Evolutionary conservation across 2,797 vertebrate species (phyloP).

Genomic region (Poecilia velifera): DNA sequence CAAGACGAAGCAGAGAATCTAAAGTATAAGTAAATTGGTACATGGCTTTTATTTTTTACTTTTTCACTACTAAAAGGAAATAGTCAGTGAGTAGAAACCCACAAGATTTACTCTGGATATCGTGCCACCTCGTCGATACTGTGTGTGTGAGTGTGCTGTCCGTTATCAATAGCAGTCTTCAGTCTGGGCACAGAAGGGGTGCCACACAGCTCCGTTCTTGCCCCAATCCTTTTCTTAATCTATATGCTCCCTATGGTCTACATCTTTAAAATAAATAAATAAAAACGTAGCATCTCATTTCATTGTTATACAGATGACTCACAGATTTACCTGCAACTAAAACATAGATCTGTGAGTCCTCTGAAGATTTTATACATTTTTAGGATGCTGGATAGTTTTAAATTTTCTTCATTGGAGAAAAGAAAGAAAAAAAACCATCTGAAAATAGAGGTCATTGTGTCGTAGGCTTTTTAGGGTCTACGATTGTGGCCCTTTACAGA

Average conservation of each 20-base stretch:
- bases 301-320: background rate
- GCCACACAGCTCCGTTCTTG: background rate
- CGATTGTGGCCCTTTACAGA: too few species aligned
- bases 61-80: background rate
- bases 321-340: background rate
- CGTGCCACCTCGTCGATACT: background rate
- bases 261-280: background rate
- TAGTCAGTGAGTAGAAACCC: background rate
- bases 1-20: background rate
- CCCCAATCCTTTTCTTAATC: background rate
- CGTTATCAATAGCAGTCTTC: background rate
- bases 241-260: background rate
- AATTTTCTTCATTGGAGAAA: background rate
- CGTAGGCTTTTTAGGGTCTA: too few species aligned
- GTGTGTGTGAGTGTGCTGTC: background rate
- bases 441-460: too few species aligned
- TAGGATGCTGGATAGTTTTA: background rate
- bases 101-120: background rate
- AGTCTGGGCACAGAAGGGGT: background rate
- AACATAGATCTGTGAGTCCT: background rate
- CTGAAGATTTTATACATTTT: background rate
- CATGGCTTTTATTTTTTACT: background rate
- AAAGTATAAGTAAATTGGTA: background rate
- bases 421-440: too few species aligned
- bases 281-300: background rate